phyloP scores from a whole-genome alignment of 2,888 invertebrate genomes.

The Nasonovia ribisnigri region DNA sequence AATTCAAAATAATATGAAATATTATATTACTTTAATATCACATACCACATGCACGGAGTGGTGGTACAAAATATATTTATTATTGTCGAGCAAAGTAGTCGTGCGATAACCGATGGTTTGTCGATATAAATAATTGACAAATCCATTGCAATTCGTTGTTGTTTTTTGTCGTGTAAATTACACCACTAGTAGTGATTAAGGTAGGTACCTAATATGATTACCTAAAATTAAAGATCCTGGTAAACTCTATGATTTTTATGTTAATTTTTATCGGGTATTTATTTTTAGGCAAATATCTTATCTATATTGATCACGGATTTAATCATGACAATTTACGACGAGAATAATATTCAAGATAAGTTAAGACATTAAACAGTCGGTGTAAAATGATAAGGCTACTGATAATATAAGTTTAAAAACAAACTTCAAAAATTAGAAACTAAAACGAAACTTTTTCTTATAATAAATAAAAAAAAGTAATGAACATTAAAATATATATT shows the following conservation, averaged over 20 bases:
- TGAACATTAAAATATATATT: no score
- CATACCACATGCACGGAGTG: not conserved
- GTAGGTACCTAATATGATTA: not conserved
- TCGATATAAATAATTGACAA: not conserved
- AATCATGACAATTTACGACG: no score
- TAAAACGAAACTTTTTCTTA: no score
- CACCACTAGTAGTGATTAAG: not conserved
- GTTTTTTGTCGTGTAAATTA: not conserved
- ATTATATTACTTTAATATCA: not conserved
- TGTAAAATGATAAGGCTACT: no score
- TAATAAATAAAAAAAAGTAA: no score
- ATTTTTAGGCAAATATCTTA: not conserved
- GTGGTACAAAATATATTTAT: not conserved
- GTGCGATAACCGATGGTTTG: not conserved
- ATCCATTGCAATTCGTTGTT: not conserved
- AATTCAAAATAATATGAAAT: not conserved
- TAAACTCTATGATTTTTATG: not conserved
- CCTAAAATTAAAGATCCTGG: not conserved
- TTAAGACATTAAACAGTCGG: no score
- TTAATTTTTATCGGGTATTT: not conserved
- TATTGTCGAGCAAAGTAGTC: not conserved
- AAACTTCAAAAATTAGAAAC: no score
- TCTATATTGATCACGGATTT: not conserved
- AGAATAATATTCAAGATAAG: no score
- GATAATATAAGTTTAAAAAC: no score